Base-by-base conservation (phyloP, 2,888 invertebrate genomes). In the Cheilosia variabilis region DNA sequence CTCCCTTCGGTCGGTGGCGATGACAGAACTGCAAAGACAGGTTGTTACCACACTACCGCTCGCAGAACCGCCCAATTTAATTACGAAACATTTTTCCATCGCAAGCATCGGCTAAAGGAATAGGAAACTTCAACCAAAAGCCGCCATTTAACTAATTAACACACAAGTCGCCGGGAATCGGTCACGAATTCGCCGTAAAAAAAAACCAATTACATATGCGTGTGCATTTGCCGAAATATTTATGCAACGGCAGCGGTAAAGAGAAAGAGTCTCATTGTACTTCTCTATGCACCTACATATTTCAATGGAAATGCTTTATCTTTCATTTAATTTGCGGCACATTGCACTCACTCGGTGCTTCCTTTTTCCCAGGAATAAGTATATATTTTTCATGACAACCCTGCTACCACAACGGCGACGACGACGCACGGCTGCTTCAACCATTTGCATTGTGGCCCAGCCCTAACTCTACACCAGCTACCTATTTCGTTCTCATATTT, bases 121-220 rank as follows among this genome's bases (percentile, higher is more conserved):
- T 62, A 68, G 41, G 47, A 37, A 60, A 72, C 65, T 22, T 43
- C 58, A 69, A 58, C 66, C 13, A 66, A 41, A 80, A 53, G 58
- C 80, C 71, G 72, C 86, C 86, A 86, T 86, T 81, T 81, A 77
- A 77, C 76, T 81, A 86, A 81, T 81, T 86, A 76, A 76, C 86
- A 81, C 62, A 80, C 60, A 80, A 84, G 66, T 81, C 76, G 81
- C 86, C 68, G 66, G 57, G 71, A 81, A 76, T 53, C 72, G 53
- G 76, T 76, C 72, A 86, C 52, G 86, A 86, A 86, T 86, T 86
- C 86, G 86, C 86, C 80, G 76, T 43, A 52, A 13, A 58, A 45
- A 43, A n/a, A 45, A 66, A 65, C 34, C 17, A 47, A 57, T 37
- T 65, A 57, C 58, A 68, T 58, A 43, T 80, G 76, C 65, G 66